These are phyloP conservation scores for Nephrotoma guestfalica DNA, from an alignment of 2,888 invertebrate genomes.

Conservation along the genomic window DNA sequence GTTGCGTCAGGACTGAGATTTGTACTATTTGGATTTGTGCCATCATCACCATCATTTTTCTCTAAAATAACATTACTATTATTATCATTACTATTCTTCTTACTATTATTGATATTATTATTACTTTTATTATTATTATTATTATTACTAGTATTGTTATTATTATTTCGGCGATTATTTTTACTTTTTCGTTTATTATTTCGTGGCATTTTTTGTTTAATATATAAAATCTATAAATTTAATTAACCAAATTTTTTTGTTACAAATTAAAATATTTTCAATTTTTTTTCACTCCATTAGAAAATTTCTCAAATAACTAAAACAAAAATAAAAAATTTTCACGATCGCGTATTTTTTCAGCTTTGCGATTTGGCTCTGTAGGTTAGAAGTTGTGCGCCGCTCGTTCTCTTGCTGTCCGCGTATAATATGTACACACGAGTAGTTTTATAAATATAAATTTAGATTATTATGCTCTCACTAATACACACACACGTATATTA, in stretches of 20 bases:
- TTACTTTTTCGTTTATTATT: constrained; percentile 5
- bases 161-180: neutral
- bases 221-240: neutral
- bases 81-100: neutral
- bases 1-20: neutral
- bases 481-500: neutral
- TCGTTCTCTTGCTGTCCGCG: neutral
- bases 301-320: neutral
- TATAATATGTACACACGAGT: neutral
- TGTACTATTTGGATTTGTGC: constrained; percentile 3
- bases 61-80: neutral
- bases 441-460: neutral
- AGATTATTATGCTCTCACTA: neutral
- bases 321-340: neutral
- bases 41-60: neutral
- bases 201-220: neutral
- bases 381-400: neutral
- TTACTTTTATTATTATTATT: neutral
- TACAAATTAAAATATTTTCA: neutral
- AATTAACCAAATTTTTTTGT: neutral
- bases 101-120: neutral
- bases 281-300: neutral
- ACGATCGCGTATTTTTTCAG: neutral
- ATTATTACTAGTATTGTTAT: neutral
- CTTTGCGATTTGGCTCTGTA: neutral